These are phyloP conservation scores for Pangasius mekongensis DNA, from an alignment of 2,797 vertebrate genomes.

Conservation along the genomic window DNA sequence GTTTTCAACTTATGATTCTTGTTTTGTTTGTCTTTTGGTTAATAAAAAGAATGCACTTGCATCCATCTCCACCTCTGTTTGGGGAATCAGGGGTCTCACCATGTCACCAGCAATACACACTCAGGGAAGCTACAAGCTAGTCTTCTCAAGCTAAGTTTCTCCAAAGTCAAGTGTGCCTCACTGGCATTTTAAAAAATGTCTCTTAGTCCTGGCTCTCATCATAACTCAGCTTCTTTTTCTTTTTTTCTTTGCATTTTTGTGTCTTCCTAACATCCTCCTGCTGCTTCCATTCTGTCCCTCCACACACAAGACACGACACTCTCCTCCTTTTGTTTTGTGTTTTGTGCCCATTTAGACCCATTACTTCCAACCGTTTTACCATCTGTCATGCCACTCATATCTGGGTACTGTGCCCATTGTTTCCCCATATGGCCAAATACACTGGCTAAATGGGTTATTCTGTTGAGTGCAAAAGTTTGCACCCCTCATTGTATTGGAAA, in stretches of 20 bases:
- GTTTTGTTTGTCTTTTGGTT: not conserved
- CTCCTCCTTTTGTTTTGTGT: slow-evolving; percentile 22
- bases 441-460: slow-evolving; percentile 19
- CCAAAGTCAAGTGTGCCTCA: not conserved
- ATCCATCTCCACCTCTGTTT: not conserved
- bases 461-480: slow-evolving; percentile 11
- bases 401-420: slow-evolving; percentile 23
- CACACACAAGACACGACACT: slow-evolving; percentile 9
- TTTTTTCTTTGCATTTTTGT: not conserved
- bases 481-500: not conserved
- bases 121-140: not conserved
- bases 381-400: slow-evolving; percentile 38
- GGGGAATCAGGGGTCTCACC: not conserved
- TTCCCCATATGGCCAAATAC: slow-evolving; percentile 36
- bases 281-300: not conserved
- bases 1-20: not conserved
- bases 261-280: not conserved
- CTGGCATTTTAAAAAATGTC: not conserved
- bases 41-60: not conserved
- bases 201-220: not conserved
- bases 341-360: slow-evolving; percentile 37
- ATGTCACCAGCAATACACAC: not conserved
- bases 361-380: slow-evolving; percentile 35
- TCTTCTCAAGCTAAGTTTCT: not conserved
- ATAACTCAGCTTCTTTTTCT: not conserved